phyloP scores from a whole-genome alignment of 1,140 invertebrate species.

The Drosophila sturtevanti region DNA sequence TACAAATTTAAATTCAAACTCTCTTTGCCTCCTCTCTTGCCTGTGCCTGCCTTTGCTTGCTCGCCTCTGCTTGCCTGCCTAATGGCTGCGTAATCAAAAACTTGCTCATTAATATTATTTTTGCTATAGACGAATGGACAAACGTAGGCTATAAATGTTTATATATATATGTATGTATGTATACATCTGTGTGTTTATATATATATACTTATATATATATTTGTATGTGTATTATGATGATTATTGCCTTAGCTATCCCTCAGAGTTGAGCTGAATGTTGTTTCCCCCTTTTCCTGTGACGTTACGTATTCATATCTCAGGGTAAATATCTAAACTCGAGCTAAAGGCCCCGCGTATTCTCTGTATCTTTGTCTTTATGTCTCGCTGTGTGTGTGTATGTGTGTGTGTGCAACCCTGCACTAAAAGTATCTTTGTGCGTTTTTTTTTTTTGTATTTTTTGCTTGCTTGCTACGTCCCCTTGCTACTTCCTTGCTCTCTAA shows the following conservation, averaged over 20 bases:
- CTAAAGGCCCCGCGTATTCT: conserved; percentile 3
- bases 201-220: conserved; percentile 29
- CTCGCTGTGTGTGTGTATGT: neutral
- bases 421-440: conserved; percentile 24
- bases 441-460: conserved; percentile 19
- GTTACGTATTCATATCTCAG: conserved; percentile 23
- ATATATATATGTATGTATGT: conserved; percentile 20
- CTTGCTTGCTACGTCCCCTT: neutral
- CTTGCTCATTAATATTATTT: conserved; percentile 32
- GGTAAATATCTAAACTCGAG: conserved; percentile 20
- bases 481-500: conserved; percentile 9
- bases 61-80: neutral
- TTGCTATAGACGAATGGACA: conserved; percentile 42
- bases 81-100: conserved; percentile 31
- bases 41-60: no score
- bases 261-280: conserved; percentile 1
- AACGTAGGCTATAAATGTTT: conserved; percentile 67
- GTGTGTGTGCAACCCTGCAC: conserved; percentile 7
- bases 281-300: conserved; percentile 33
- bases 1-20: conserved; percentile 18
- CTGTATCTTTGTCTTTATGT: neutral
- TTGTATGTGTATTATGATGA: conserved; percentile 39
- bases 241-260: conserved; percentile 31
- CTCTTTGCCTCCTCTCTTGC: no score
- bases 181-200: conserved; percentile 25